phyloP scores from a whole-genome alignment of 2,113 vertebrate species.

The Bagarius yarrelli region DNA sequence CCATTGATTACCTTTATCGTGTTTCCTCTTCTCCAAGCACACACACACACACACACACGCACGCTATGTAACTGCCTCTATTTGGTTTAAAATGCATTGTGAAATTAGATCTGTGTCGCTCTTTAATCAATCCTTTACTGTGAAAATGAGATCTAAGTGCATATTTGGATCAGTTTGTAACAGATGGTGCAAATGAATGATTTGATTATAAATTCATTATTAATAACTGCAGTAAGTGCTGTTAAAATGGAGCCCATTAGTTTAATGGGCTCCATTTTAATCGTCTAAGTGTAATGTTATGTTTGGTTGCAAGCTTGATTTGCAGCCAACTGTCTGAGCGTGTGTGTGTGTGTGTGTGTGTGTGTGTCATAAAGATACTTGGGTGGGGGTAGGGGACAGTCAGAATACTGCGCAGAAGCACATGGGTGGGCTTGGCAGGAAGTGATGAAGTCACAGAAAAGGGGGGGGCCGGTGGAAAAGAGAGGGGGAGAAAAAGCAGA shows the following conservation, averaged over 20 bases:
- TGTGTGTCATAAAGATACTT: not conserved
- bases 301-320: not conserved
- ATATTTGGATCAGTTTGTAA: not conserved
- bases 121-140: not conserved
- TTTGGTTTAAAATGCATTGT: not conserved
- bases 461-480: constrained; percentile 14
- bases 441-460: constrained; percentile 46
- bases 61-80: not conserved
- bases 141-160: not conserved
- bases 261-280: too few relatives aligned
- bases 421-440: constrained; percentile 42
- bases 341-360: constrained; percentile 15
- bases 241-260: not conserved
- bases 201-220: not conserved
- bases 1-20: constrained; percentile 33
- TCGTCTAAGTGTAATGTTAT: not conserved
- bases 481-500: constrained; percentile 25
- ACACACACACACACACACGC: not conserved
- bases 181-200: too few relatives aligned
- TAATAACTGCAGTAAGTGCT: not conserved
- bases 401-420: constrained; percentile 39
- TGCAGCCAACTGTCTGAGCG: not conserved
- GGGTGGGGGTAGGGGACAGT: constrained; percentile 28
- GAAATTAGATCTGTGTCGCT: not conserved
- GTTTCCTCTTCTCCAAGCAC: not conserved